These are phyloP conservation scores for Drosophila austrosaltans DNA, from an alignment of 2,888 invertebrate species.

Conservation along the genomic window DNA sequence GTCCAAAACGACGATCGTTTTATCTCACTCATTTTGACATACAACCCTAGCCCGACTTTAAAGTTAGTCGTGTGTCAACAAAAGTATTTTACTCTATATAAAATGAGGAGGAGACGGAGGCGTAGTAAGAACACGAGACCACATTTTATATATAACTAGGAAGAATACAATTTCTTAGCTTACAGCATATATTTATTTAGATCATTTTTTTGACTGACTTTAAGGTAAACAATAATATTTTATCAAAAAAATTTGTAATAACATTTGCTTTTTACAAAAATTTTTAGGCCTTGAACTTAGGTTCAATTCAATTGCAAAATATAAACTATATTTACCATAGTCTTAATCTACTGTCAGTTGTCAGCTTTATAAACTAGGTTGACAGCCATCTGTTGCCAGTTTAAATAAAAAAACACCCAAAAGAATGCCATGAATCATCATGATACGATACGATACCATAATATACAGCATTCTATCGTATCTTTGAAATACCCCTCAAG, in stretches of 20 bases:
- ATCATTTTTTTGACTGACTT: conserved; percentile 2
- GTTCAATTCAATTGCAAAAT: conserved; percentile 51
- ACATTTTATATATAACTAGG: not conserved
- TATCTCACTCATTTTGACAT: conserved; percentile 62
- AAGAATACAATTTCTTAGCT: not conserved
- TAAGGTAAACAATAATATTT: not conserved
- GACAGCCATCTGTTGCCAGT: conserved; percentile 2
- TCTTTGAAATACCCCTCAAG: conserved; percentile 1
- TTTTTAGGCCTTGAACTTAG: conserved; percentile 57
- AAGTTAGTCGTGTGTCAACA: conserved; percentile 21
- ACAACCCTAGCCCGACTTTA: conserved; percentile 10
- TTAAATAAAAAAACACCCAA: conserved; percentile 2
- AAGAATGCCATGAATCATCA: conserved; percentile 15
- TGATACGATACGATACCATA: conserved; percentile 3
- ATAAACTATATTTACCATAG: conserved; percentile 1
- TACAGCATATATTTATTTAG: conserved; percentile 30
- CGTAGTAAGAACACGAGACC: not conserved
- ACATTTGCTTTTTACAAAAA: conserved; percentile 39
- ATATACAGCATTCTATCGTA: conserved; percentile 3
- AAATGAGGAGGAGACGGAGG: not conserved
- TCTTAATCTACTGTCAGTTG: conserved; percentile 7
- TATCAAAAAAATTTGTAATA: not conserved
- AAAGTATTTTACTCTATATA: not conserved
- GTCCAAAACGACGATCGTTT: conserved; percentile 53
- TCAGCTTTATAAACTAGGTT: conserved; percentile 4